Evolutionary conservation across 1,140 invertebrate genomes (phyloP), one percentile per base, ranked within the genome.

Genomic region (Caerostris darwini): DNA sequence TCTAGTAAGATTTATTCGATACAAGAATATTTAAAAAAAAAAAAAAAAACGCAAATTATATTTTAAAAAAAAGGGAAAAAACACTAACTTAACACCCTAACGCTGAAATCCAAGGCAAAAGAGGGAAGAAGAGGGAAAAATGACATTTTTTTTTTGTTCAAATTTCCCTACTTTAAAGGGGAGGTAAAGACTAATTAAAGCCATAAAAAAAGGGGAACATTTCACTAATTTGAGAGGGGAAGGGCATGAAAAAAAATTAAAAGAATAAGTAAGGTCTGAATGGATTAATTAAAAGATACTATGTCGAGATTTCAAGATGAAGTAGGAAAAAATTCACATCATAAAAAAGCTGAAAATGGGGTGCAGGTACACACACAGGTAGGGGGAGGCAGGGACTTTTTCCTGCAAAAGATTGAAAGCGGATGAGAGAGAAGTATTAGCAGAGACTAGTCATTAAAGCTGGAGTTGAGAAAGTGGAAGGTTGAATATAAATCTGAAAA

Each of bases 211-310:
- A 8, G 10, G n/a, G n/a, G 56, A 88, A 61, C 86, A 64, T 88
- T 88, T 88, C n/a, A 54, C 86, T 57, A 88, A 88, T 88, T 88
- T 67, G 86, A 57, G 57, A 64, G 50, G 86, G 58, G 58, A 85
- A 85, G 83, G 83, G 83, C 19, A 7, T n/a, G 77, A n/a, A 19
- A 85, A 85, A 58, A 57, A 57, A 14, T 53, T 56, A 85, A 88
- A 88, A 88, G 64, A 57, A 3, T 57, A 64, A 67, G n/a, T n/a
- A 64, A 61, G 34, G 83, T 58, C 50, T 34, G 58, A 88, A 64
- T 88, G 86, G 86, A 88, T 88, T 88, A 88, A 88, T 88, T 88
- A 88, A 88, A 88, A 88, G 86, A 88, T 88, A 64, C 86, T 88
- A 64, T 53, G 86, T 88, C 86, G 14, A 54, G 59, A 88, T 88